phyloP scores from a whole-genome alignment of 2,113 vertebrate species.

The Camelus bactrianus region DNA sequence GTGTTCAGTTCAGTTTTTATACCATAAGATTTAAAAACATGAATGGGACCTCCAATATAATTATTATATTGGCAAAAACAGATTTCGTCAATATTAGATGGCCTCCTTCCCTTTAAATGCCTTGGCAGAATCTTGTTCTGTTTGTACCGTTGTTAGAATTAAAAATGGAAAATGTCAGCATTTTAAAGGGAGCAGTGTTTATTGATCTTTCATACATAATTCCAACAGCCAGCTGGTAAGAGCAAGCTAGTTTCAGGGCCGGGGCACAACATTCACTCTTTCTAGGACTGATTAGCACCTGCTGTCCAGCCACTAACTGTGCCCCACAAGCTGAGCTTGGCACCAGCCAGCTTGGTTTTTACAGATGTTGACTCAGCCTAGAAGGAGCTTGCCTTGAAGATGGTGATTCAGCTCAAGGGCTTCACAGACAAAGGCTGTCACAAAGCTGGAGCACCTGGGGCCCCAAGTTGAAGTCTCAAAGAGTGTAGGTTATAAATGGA shows the following conservation, averaged over 20 bases:
- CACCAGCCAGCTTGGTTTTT: background rate
- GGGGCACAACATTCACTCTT: background rate
- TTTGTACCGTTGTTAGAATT: background rate
- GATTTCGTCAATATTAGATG: background rate
- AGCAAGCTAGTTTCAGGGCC: background rate
- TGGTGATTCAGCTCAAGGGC: background rate
- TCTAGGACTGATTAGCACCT: background rate
- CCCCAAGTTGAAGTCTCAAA: background rate
- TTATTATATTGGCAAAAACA: background rate
- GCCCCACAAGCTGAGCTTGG: background rate
- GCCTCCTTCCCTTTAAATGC: background rate
- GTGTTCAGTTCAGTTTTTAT: background rate
- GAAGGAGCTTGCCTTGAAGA: background rate
- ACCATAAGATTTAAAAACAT: background rate
- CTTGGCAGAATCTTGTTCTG: background rate
- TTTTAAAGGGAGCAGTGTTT: background rate
- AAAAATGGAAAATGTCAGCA: background rate
- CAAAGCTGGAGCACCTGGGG: background rate
- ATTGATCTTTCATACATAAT: background rate
- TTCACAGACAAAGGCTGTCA: conserved; percentile 24
- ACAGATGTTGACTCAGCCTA: background rate
- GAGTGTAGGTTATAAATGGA: background rate
- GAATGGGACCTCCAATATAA: background rate
- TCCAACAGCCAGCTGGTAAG: background rate
- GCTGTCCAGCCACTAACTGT: background rate